Base-by-base conservation (phyloP, 1,140 invertebrate genomes). In the Sipha flava region DNA sequence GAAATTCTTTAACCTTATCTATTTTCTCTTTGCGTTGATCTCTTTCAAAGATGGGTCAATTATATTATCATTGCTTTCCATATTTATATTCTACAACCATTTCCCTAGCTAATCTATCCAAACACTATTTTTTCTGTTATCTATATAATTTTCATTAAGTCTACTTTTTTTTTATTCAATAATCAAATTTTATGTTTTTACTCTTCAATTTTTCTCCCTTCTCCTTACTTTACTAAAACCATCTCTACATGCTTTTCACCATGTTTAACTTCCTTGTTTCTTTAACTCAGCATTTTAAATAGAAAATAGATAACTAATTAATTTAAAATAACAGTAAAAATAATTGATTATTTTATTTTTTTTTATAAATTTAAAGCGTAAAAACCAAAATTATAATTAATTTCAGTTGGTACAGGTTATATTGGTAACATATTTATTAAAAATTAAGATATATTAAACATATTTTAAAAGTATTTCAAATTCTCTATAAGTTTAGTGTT, bases 351-450 rank as follows among this genome's bases (percentile, higher is more conserved):
- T 66, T 31, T 66, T 5, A 40, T 59, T 14, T 43, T 45, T 68
- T 16, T 26, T 45, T 26, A 68, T 26, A 45, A 45, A 68, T 26
- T 68, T 45, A 68, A 45, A 68, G 40, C 31, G 31, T 66, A 26
- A 64, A 40, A 37, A n/a, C 62, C 37, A 66, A 66, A 66, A 66
- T 66, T 40, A 23, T 14, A 40, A 2, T 43, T 23, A 40, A 10
- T 66, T 16, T 45, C 21, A 68, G 64, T 64, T 64, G n/a, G 21
- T 40, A 43, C 62, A 40, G 37, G n/a, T 70, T 70, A 70, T 26
- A 70, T 47, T 70, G 40, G 40, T 70, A 47, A 70, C 64, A 45
- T 68, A 68, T 68, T 68, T 21, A 68, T 43, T 70, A 45, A 70
- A 70, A 21, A 47, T 47, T 68, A 26, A 68, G 18, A 45, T 68